Evolutionary conservation across 2,888 invertebrate genomes (phyloP).

Genomic region (Campoplex nolae): DNA sequence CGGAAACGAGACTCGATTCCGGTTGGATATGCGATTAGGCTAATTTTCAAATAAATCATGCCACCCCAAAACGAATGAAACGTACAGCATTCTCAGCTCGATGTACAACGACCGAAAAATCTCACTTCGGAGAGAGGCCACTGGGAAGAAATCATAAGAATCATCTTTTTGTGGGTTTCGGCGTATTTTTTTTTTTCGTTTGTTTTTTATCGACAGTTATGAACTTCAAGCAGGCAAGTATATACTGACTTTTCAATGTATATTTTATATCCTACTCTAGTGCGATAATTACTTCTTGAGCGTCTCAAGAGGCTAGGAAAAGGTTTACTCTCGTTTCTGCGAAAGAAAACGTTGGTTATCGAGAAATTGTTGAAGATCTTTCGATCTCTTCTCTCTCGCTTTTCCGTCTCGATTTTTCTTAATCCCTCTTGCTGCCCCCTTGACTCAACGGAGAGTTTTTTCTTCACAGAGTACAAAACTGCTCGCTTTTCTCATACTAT

Average conservation of each 20-base stretch:
- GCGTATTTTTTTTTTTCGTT: neutral
- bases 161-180: neutral
- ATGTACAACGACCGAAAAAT: neutral
- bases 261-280: slow-evolving; percentile 38
- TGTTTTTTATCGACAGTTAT: neutral
- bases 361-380: slow-evolving; percentile 63
- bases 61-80: too few relatives aligned
- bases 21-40: neutral
- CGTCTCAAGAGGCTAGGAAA: slow-evolving; percentile 43
- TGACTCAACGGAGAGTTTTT: slow-evolving; percentile 48
- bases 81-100: neutral
- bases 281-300: slow-evolving; percentile 43
- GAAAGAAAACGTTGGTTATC: slow-evolving; percentile 59
- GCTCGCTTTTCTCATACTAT: slow-evolving; percentile 24
- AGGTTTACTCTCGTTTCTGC: slow-evolving; percentile 38
- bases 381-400: slow-evolving; percentile 25
- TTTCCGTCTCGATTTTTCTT: slow-evolving; percentile 47
- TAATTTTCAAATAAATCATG: neutral
- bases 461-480: slow-evolving; percentile 30
- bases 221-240: slow-evolving; percentile 5
- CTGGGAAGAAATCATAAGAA: neutral
- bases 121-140: neutral
- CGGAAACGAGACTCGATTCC: neutral
- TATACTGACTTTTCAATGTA: slow-evolving; percentile 31
- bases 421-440: slow-evolving; percentile 34